phyloP scores from a whole-genome alignment of 53 echinoderm and acorn worm genomes.

The Paelopatides confundens region DNA sequence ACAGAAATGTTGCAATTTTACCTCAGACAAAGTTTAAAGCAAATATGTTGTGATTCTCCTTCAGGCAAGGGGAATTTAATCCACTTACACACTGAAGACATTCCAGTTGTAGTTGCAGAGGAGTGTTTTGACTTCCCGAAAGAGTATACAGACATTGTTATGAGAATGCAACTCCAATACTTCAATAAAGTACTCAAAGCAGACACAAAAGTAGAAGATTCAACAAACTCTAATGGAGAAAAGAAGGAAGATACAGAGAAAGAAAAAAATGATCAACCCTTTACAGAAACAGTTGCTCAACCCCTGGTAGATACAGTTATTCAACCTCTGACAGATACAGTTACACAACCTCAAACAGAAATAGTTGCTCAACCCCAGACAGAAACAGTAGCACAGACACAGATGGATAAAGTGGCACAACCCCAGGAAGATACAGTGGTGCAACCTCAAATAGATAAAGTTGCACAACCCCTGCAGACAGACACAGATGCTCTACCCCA shows the following conservation, averaged over 20 bases:
- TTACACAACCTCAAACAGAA: not conserved
- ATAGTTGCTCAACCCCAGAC: not conserved
- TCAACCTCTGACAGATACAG: not conserved
- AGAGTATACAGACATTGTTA: constrained; percentile 64
- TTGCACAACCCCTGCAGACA: not conserved
- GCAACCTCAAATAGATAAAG: not conserved
- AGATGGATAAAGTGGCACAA: not conserved
- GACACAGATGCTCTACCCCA: not conserved
- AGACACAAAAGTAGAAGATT: not conserved
- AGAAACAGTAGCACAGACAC: not conserved
- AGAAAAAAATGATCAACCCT: not conserved
- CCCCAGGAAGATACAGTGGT: not conserved
- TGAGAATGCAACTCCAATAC: constrained; percentile 68
- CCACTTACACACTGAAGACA: constrained; percentile 85
- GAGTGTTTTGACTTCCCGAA: constrained; percentile 87
- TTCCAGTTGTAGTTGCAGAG: constrained; percentile 68
- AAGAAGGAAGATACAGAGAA: not conserved
- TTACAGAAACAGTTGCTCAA: not conserved
- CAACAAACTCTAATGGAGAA: not conserved
- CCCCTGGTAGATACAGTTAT: not conserved
- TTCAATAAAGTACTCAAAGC: constrained; percentile 50
- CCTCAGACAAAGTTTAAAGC: not conserved
- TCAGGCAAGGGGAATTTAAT: constrained; percentile 81
- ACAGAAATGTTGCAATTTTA: not conserved
- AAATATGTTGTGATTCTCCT: not conserved